Evolutionary conservation across 2,113 vertebrate genomes (phyloP), one percentile per base, ranked within the genome.

Genomic region (Rhipidura dahli): DNA sequence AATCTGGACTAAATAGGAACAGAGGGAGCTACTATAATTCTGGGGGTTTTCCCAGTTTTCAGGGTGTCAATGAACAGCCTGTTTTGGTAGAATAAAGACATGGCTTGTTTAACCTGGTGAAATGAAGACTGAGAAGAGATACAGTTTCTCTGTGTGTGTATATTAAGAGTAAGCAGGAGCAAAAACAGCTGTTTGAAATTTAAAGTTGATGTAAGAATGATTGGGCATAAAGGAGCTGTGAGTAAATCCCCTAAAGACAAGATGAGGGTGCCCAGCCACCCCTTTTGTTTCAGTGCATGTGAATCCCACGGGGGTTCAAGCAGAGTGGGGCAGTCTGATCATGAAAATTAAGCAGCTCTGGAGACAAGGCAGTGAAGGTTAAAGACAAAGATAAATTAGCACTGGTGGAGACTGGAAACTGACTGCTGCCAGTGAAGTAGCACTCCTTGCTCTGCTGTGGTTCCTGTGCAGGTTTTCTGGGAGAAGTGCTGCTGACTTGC

Each of bases 91-190:
- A 85, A 90, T 65, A 69, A 88, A 75, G 54, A 15, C 4, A 12
- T 37, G 24, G 24, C n/a, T 93, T 77, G 35, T 85, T 84, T 79
- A 82, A 39, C 37, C 82, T 71, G 33, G 15, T 76, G 53, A 49
- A 86, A 80, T 45, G 31, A 86, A 90, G 16, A 40, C 45, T 64
- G 49, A 56, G 49, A 60, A 83, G 53, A 85, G 35, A 54, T 35
- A 42, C 15, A 54, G 10, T 85, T 79, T 69, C 14, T 37, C 2
- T 66, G 0, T 70, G 0, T 65, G 1, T 51, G 3, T 22, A 26
- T 69, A 22, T 65, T 44, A 49, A 70, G 64, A 77, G 83, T 78
- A 87, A 92, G 37, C 60, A 63, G 42, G n/a, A 82, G 42, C 6
- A 2, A 28, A 90, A 85, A 9, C 51, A 90, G 47, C 31, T 83